Evolutionary conservation across 2,797 vertebrate genomes (phyloP).

Genomic region (Leptoclinus maculatus): DNA sequence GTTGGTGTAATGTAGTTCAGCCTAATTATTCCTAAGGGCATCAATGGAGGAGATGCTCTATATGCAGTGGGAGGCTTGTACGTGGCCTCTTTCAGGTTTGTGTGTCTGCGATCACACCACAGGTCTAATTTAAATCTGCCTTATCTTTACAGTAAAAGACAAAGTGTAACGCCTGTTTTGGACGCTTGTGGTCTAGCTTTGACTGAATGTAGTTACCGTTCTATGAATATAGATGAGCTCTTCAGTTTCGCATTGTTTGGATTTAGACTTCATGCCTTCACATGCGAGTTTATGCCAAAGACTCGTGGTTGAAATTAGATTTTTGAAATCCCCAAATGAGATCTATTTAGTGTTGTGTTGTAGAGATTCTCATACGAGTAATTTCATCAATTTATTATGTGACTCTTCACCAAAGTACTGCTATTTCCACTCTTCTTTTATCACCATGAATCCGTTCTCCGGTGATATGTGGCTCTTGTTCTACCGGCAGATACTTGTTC

Average conservation of each 20-base stretch:
- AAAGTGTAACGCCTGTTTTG: not conserved
- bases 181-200: not conserved
- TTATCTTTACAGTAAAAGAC: not conserved
- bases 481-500: not conserved
- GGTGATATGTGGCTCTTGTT: not conserved
- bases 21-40: not conserved
- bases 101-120: not conserved
- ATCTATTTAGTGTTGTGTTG: not conserved
- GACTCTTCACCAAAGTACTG: no score
- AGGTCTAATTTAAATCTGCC: not conserved
- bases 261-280: not conserved
- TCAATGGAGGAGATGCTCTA: not conserved
- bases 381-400: not conserved
- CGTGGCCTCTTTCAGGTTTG: not conserved
- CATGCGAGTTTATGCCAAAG: not conserved
- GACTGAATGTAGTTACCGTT: not conserved
- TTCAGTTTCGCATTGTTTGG: not conserved
- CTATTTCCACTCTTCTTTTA: not conserved
- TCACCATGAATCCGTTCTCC: not conserved
- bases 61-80: not conserved
- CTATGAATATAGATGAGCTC: not conserved
- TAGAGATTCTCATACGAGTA: not conserved
- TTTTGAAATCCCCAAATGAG: not conserved
- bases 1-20: not conserved
- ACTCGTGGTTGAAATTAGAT: not conserved